Evolutionary conservation across 2,888 invertebrate species (phyloP), one percentile per base, ranked within the genome.

Genomic region (Ormyrus thymus): DNA sequence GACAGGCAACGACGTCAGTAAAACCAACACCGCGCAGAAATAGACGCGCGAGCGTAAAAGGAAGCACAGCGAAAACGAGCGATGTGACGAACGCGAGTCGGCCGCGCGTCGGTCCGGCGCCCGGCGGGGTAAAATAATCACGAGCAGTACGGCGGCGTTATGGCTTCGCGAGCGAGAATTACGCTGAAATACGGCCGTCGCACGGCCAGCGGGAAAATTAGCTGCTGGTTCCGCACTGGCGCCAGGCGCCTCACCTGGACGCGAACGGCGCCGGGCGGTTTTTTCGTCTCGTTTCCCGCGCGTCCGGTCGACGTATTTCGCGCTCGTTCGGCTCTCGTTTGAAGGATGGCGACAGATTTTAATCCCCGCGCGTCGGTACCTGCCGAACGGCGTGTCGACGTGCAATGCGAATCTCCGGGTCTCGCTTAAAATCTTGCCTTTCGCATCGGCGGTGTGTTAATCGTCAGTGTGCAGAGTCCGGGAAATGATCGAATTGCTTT

Each of bases 51-150:
- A 8, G 6, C 1, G 29, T 13, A 56, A 59, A 13, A 71, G 51
- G 45, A 55, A 58, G 56, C 6, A 43, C 2, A 51, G 6, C 13
- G 48, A 59, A 59, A 8, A 43, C n/a, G 11, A n/a, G 43, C 43
- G 55, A 51, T 15, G 50, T 15, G 50, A 50, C 64, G 64, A 50
- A 64, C 13, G 3, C 29, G 29, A 15, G 65, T 13, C 65, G 51
- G 65, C 5, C 29, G 9, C 65, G 51, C 65, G 51, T 65, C 58
- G 53, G n/a, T n/a, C n/a, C 1, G 2, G 29, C 1, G 29, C 29
- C 29, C 29, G 29, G 29, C 29, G 29, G 45, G 55, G 46, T 53
- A 29, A 61, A 71, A 71, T 71, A 71, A 71, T 71, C 61, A 46
- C n/a, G 53, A 56, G 45, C 2, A 56, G 45, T 1, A 29, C 56